Evolutionary conservation across 2,113 vertebrate species (phyloP).

Genomic region (Misgurnus anguillicaudatus): DNA sequence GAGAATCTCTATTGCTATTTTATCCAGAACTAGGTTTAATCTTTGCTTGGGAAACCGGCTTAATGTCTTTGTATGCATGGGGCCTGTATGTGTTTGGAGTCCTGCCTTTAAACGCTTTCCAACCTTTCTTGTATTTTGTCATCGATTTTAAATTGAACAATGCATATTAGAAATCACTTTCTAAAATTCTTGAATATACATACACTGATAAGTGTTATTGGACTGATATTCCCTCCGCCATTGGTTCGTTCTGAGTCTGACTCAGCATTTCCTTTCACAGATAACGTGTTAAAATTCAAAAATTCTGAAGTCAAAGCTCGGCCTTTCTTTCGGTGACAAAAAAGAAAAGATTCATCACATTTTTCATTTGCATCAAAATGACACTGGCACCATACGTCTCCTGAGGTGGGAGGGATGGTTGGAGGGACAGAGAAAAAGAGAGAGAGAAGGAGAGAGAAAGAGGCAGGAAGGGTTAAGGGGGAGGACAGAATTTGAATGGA

Average conservation of each 20-base stretch:
- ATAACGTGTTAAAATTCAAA: conserved; percentile 35
- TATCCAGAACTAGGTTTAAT: conserved; percentile 31
- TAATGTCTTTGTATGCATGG: conserved; percentile 25
- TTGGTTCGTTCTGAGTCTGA: conserved; percentile 30
- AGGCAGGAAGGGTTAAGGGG: conserved; percentile 40
- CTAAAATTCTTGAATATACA: background rate
- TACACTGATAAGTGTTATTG: conserved; percentile 9
- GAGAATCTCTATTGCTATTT: conserved; percentile 18
- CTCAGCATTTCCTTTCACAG: conserved; percentile 40
- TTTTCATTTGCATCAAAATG: conserved; percentile 82
- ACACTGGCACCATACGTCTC: conserved; percentile 77
- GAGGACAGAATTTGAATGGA: conserved; percentile 70
- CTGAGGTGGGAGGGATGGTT: conserved; percentile 37
- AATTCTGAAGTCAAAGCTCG: conserved; percentile 52
- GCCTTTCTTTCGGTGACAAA: conserved; percentile 64
- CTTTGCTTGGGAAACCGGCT: conserved; percentile 25
- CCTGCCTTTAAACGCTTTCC: conserved; percentile 13
- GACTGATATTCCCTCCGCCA: background rate
- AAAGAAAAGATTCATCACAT: conserved; percentile 81
- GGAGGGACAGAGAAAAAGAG: conserved; percentile 42
- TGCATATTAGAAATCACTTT: conserved; percentile 22
- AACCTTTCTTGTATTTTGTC: background rate
- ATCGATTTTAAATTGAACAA: background rate
- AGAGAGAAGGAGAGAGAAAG: conserved; percentile 49
- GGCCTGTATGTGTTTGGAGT: conserved; percentile 1